phyloP scores from a whole-genome alignment of 2,888 invertebrate species.

The Pseudoips prasinana region DNA sequence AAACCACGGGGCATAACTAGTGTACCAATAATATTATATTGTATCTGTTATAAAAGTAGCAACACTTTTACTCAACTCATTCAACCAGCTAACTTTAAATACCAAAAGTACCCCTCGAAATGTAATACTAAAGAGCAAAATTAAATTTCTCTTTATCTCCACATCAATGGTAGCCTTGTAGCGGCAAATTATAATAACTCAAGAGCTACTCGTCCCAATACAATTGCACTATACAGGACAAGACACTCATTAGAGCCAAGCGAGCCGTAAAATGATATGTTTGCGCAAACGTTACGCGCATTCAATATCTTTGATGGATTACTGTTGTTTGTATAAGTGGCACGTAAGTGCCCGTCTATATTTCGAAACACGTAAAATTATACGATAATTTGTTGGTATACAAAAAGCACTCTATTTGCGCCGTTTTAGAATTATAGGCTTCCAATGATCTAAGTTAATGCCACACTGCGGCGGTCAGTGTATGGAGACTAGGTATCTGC shows the following conservation, averaged over 20 bases:
- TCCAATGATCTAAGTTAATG: no score
- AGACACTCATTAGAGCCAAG: constrained; percentile 39
- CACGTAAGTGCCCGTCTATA: constrained; percentile 5
- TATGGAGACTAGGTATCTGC: no score
- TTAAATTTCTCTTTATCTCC: not conserved
- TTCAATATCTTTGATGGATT: constrained; percentile 49
- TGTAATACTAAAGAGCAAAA: no score
- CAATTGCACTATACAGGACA: constrained; percentile 13
- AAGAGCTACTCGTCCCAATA: not conserved
- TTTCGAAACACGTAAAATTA: constrained; percentile 5
- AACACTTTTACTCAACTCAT: no score
- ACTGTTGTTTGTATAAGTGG: constrained; percentile 29
- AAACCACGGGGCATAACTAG: no score
- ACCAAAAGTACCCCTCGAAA: no score
- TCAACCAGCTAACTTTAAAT: no score
- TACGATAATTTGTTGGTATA: not conserved
- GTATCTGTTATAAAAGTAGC: no score
- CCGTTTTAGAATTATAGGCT: no score
- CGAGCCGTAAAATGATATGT: constrained; percentile 55
- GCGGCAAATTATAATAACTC: not conserved
- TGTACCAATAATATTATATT: no score
- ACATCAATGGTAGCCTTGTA: not conserved
- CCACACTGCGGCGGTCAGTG: no score
- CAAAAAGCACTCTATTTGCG: no score
- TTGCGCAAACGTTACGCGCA: constrained; percentile 53